A percentile compares a stretch with the other conserved stretches of the same genome.
Evolutionary conservation across 2,888 invertebrate species (phyloP).

Genomic region (Cephus runcator): DNA sequence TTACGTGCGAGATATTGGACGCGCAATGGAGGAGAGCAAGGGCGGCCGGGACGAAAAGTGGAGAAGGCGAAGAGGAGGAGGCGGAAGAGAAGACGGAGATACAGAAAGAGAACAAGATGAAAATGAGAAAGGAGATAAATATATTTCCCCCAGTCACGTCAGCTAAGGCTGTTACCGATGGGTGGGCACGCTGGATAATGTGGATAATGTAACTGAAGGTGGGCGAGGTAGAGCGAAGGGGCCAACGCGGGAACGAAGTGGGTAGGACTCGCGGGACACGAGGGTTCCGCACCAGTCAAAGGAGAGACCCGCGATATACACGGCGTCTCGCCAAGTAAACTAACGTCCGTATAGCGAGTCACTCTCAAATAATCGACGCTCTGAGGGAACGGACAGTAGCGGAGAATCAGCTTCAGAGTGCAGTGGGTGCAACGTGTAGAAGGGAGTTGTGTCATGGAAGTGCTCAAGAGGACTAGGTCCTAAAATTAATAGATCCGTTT

Average conservation of each 20-base stretch:
- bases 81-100: slow-evolving; percentile 23
- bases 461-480: slow-evolving; percentile 1
- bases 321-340: slow-evolving; percentile 14
- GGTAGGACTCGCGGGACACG: slow-evolving; percentile 22
- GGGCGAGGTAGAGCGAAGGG: not conserved
- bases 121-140: not conserved
- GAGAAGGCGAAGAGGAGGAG: slow-evolving; percentile 26
- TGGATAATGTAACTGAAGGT: not conserved
- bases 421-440: slow-evolving; percentile 44
- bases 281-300: slow-evolving; percentile 32
- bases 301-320: slow-evolving; percentile 35
- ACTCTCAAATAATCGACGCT: slow-evolving; percentile 33
- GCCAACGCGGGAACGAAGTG: not conserved
- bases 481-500: not conserved
- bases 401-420: slow-evolving; percentile 41
- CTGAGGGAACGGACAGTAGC: slow-evolving; percentile 41
- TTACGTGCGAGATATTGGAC: not conserved
- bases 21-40: slow-evolving; percentile 3
- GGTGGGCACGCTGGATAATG: not conserved
- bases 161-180: not conserved
- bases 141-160: not conserved
- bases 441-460: slow-evolving; percentile 2
- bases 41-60: slow-evolving; percentile 8
- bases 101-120: not conserved
- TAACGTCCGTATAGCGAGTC: slow-evolving; percentile 21